These are phyloP conservation scores for Syngnathus typhle DNA, from an alignment of 2,113 vertebrate species.

Conservation along the genomic window DNA sequence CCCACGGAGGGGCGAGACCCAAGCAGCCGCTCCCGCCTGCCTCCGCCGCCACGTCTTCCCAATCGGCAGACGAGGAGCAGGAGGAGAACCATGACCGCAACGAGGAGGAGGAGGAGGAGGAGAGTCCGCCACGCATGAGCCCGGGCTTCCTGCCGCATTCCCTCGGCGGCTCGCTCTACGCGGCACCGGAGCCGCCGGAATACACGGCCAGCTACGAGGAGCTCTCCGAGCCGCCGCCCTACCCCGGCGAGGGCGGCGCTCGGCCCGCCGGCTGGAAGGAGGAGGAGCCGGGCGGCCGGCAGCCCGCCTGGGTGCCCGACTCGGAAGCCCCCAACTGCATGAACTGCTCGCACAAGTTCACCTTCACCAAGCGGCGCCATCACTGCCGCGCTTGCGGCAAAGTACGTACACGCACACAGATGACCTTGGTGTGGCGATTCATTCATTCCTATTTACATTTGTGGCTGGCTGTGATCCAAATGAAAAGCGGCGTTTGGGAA, in stretches of 20 bases:
- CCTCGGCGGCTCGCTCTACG: slow-evolving; percentile 16
- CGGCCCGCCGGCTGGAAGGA: slow-evolving; percentile 37
- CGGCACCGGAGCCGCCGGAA: slow-evolving; percentile 59
- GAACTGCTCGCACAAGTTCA: slow-evolving; percentile 87
- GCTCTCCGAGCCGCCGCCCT: slow-evolving; percentile 66
- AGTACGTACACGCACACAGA: slow-evolving; percentile 64
- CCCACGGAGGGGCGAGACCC: slow-evolving; percentile 79
- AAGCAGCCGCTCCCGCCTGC: slow-evolving; percentile 73
- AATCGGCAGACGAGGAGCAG: slow-evolving; percentile 39
- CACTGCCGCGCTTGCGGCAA: slow-evolving; percentile 96
- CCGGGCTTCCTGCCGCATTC: slow-evolving; percentile 26
- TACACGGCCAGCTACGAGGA: slow-evolving; percentile 63
- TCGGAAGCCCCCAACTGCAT: slow-evolving; percentile 92
- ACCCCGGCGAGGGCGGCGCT: slow-evolving; percentile 44
- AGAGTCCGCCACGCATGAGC: slow-evolving; percentile 16
- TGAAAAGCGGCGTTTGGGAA: no score
- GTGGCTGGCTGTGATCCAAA: no score
- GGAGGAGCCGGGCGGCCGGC: slow-evolving; percentile 70
- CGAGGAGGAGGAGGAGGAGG: slow-evolving; percentile 13
- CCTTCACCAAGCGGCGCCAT: slow-evolving; percentile 89
- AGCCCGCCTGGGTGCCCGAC: slow-evolving; percentile 91
- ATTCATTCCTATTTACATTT: no score
- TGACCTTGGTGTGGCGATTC: no score
- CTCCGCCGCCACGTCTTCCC: slow-evolving; percentile 54
- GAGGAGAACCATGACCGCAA: no score